These are phyloP conservation scores for Mormyrops boulengeri DNA, from an alignment of 2,797 vertebrate genomes.

Conservation along the genomic window DNA sequence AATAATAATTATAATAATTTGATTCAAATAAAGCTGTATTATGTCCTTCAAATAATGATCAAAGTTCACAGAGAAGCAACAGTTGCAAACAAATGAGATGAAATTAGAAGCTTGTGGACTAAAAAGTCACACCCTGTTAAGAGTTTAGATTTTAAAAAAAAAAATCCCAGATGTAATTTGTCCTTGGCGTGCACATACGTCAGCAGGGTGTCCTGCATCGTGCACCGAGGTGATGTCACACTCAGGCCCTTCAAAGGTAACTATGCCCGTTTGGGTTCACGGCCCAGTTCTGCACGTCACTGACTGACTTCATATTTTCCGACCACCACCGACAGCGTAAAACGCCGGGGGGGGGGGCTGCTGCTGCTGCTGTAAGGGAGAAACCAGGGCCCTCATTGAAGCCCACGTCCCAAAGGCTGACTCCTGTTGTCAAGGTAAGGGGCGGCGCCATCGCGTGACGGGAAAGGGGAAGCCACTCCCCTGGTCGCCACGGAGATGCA, in stretches of 20 bases:
- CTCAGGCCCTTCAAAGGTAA: not conserved
- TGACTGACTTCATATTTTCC: not conserved
- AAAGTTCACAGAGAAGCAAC: not conserved
- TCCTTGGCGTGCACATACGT: not conserved
- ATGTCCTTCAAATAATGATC: conserved; percentile 34
- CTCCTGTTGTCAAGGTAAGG: conserved; percentile 50
- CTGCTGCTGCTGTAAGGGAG: not conserved
- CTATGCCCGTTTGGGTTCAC: not conserved
- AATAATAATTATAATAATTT: conserved; percentile 21
- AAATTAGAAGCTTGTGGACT: not conserved
- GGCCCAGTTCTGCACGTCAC: not conserved
- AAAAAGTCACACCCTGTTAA: not conserved
- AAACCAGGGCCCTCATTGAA: not conserved
- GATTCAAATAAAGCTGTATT: conserved; percentile 54
- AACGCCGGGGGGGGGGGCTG: not conserved
- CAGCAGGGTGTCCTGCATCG: not conserved
- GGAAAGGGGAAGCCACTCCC: conserved; percentile 51
- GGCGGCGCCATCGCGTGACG: conserved; percentile 39
- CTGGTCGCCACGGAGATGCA: conserved; percentile 44
- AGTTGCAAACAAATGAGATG: not conserved
- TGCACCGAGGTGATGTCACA: not conserved
- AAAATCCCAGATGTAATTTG: not conserved
- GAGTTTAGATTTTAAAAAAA: not conserved
- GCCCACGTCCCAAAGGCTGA: not conserved
- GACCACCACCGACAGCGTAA: not conserved